Evolutionary conservation across 2,113 vertebrate species (phyloP), one percentile per base, ranked within the genome.

Genomic region (Parotia lawesii): DNA sequence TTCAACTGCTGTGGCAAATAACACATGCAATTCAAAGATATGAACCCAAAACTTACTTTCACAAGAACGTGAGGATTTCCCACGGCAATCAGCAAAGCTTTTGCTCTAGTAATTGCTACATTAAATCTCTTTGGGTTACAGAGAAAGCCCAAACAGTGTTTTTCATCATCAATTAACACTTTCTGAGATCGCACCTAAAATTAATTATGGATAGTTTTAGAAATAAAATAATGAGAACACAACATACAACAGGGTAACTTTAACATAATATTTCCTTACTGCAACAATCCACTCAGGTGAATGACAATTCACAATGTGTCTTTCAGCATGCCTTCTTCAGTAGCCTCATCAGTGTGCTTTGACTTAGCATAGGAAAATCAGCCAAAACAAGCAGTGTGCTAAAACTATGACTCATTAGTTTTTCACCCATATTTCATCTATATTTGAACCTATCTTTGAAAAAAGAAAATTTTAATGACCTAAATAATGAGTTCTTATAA

Each of bases 51-150:
- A 93, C 95, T 95, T 95, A 99, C 99, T 96, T 96, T 98, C 50
- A 98, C 96, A 24, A 99, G 98, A 66, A 99, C 57, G 5, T 99
- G 98, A 29, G 99, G 99, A 95, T 99, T 99, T 85, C 99, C 99
- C 48, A 99, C 91, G 1, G 99, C 84, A 22, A 99, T 92, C 70
- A 99, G 98, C 96, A 99, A 97, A 73, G 99, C 99, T 97, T 99
- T 99, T 67, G 99, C 89, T 85, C 99, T 98, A 23, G 99, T 99
- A 96, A 99, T 87, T 16, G 99, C 99, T 38, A 99, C 99, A 5
- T 99, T 99, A 94, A 99, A 99, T 84, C 99, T 98, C 92, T 99
- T 99, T 11, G 99, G 98, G 93, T 99, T 99, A 70, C 98, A 95
- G 42, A 99, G 97, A 93, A 99, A 99, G 67, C 99, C 99, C 86